phyloP scores from a whole-genome alignment of 2,888 invertebrate species.

The Andrena flavipes region DNA sequence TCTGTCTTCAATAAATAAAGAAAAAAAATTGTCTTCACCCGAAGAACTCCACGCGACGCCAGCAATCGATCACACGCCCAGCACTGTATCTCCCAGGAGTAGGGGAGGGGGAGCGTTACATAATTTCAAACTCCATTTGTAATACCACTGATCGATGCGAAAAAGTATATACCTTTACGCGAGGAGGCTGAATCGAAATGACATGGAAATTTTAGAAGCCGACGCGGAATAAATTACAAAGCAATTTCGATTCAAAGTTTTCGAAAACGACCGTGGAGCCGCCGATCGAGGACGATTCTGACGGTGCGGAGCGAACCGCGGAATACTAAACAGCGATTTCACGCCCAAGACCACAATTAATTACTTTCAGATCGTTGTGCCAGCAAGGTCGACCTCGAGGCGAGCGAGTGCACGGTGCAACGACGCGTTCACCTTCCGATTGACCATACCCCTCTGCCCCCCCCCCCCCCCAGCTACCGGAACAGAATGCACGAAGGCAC shows the following conservation, averaged over 20 bases:
- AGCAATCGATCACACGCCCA: no score
- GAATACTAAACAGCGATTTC: constrained; percentile 40
- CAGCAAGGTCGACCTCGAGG: constrained; percentile 56
- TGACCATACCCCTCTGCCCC: constrained; percentile 20
- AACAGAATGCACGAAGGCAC: constrained; percentile 3
- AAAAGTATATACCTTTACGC: no score
- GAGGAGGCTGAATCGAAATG: no score
- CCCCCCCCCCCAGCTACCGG: constrained; percentile 18
- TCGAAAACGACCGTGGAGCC: constrained; percentile 4
- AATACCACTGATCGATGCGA: no score
- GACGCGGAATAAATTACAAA: neutral
- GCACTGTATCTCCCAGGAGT: no score
- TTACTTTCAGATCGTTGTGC: constrained; percentile 58
- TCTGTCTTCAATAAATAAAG: no score
- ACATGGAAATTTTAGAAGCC: neutral
- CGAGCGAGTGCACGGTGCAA: constrained; percentile 40
- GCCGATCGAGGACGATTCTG: constrained; percentile 41
- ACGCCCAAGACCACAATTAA: constrained; percentile 42
- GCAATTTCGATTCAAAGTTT: constrained; percentile 7
- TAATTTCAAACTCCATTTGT: no score
- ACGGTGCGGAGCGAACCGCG: neutral
- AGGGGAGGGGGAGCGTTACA: no score
- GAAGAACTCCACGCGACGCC: no score
- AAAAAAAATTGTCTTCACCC: no score
- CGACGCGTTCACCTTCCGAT: constrained; percentile 51